Percentiles rank a stretch among this genome's conserved stretches.
phyloP scores from a whole-genome alignment of 2,113 vertebrate genomes.

The Halcyon senegalensis region DNA sequence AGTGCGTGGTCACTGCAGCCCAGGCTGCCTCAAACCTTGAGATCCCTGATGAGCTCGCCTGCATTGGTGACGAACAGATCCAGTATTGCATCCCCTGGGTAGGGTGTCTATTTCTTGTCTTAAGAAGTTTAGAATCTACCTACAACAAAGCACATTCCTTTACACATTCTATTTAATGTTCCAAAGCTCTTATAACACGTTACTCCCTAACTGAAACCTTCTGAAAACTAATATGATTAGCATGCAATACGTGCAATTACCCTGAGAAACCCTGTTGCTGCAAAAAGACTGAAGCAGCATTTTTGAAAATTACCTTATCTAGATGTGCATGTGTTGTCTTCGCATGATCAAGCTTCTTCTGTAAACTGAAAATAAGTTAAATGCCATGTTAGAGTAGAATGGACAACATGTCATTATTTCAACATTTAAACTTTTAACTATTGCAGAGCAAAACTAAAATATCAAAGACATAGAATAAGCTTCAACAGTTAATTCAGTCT shows the following conservation, averaged over 20 bases:
- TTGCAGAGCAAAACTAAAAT: background rate
- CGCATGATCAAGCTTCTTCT: constrained; percentile 84
- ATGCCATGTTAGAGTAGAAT: background rate
- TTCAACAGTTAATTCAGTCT: background rate
- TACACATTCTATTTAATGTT: background rate
- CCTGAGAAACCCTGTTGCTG: background rate
- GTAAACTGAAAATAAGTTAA: constrained; percentile 80
- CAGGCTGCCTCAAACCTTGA: too few species aligned
- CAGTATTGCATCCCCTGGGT: too few species aligned
- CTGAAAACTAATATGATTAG: background rate
- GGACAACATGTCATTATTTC: background rate
- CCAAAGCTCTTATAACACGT: background rate
- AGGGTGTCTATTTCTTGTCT: too few species aligned
- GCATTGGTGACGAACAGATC: too few species aligned
- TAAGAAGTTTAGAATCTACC: background rate
- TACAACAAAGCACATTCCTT: background rate
- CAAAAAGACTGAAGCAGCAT: background rate
- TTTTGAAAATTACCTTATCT: constrained; percentile 86
- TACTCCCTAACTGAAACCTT: background rate
- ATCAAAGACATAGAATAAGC: background rate
- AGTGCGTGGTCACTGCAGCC: too few species aligned
- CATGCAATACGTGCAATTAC: background rate
- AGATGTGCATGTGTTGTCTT: constrained; percentile 84
- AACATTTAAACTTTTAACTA: background rate
- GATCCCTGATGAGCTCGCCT: too few species aligned